phyloP scores from a whole-genome alignment of 2,888 invertebrate genomes.

The Drosophila picticornis region DNA sequence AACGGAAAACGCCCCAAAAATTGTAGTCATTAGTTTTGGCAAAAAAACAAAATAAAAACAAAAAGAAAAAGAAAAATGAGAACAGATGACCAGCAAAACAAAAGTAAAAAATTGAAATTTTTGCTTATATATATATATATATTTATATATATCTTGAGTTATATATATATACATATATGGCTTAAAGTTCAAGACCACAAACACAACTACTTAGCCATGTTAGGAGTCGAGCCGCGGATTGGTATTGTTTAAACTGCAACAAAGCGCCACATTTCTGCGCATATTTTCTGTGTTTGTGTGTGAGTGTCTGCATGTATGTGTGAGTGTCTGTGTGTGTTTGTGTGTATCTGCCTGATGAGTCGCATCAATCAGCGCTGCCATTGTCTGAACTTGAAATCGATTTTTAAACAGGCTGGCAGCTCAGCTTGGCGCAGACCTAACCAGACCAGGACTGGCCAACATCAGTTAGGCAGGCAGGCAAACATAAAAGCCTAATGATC shows the following conservation, averaged over 20 bases:
- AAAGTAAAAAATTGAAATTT: constrained; percentile 50
- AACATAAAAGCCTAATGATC: constrained; percentile 80
- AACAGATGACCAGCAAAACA: constrained; percentile 5
- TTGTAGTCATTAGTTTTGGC: constrained; percentile 73
- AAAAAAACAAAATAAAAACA: constrained; percentile 9
- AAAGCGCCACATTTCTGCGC: constrained; percentile 47
- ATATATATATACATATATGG: constrained; percentile 12
- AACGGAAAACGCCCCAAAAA: constrained; percentile 67
- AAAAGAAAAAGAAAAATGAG: constrained; percentile 5
- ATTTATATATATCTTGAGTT: not conserved
- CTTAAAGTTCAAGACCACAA: constrained; percentile 60
- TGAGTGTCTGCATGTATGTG: constrained; percentile 8
- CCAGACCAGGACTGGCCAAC: constrained; percentile 15
- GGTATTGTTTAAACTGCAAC: constrained; percentile 65
- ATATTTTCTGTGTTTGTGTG: constrained; percentile 2
- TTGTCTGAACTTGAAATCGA: constrained; percentile 79
- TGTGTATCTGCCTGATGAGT: constrained; percentile 56
- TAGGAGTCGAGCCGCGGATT: constrained; percentile 30
- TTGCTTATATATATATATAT: constrained; percentile 2
- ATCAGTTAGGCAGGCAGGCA: constrained; percentile 36
- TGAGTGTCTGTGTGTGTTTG: not conserved
- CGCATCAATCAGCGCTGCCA: constrained; percentile 72
- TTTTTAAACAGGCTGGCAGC: constrained; percentile 63
- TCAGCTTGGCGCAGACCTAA: constrained; percentile 14
- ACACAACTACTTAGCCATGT: constrained; percentile 63